A percentile compares a stretch with the other conserved stretches of the same genome.
These are phyloP conservation scores for Dryobotodes eremita DNA, from an alignment of 2,888 invertebrate species.

Conservation along the genomic window DNA sequence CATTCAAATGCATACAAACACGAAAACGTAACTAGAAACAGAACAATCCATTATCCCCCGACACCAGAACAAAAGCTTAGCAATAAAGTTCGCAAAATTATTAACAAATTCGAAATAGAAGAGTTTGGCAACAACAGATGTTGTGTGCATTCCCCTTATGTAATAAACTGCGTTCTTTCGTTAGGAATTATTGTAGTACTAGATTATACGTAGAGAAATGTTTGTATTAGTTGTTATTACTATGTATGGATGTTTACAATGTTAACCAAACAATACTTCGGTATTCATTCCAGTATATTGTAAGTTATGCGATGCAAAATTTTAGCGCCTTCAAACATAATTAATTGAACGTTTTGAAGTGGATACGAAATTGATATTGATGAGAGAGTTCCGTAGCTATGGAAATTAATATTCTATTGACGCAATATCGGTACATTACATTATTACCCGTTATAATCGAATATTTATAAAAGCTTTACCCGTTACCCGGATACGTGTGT, in stretches of 20 bases:
- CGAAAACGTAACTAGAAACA: constrained; percentile 77
- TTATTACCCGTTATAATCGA: constrained; percentile 60
- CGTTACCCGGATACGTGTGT: constrained; percentile 23
- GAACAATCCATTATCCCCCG: constrained; percentile 72
- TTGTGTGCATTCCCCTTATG: constrained; percentile 49
- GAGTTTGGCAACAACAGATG: constrained; percentile 70
- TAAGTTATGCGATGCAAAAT: constrained; percentile 64
- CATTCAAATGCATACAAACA: constrained; percentile 64
- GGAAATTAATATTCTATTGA: constrained; percentile 76
- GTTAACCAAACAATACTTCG: constrained; percentile 61
- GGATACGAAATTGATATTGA: constrained; percentile 86
- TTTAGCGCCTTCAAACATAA: constrained; percentile 74
- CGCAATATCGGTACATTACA: constrained; percentile 63
- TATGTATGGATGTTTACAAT: constrained; percentile 54
- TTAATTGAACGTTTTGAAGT: constrained; percentile 82
- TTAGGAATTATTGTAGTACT: constrained; percentile 63
- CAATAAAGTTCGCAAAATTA: constrained; percentile 86
- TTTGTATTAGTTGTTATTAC: constrained; percentile 51
- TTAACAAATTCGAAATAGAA: constrained; percentile 80
- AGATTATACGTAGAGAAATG: constrained; percentile 68
- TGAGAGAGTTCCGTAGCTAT: constrained; percentile 80
- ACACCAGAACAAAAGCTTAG: constrained; percentile 82
- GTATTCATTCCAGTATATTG: constrained; percentile 64
- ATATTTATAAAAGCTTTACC: constrained; percentile 60
- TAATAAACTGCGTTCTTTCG: constrained; percentile 46